These are phyloP conservation scores for Harlomillsia oculata DNA, from an alignment of 1,140 invertebrate genomes.

Conservation along the genomic window DNA sequence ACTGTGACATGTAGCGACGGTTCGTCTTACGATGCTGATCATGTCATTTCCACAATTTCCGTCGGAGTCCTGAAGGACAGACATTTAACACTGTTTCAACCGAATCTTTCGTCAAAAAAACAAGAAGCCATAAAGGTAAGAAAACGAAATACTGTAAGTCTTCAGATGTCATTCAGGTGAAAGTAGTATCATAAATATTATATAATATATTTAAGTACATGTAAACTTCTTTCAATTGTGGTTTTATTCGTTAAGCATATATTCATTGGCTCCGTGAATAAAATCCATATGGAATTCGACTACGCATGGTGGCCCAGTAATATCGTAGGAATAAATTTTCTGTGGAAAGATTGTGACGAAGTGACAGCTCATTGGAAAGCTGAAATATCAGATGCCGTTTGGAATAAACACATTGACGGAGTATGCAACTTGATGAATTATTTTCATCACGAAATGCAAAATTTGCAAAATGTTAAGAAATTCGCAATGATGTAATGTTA, in stretches of 20 bases:
- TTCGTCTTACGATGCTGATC: constrained; percentile 48
- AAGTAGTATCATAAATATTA: too few relatives aligned
- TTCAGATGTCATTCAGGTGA: too few relatives aligned
- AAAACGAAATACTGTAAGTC: too few relatives aligned
- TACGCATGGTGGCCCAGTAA: constrained; percentile 39
- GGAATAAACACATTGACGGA: background rate
- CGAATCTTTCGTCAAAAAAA: constrained; percentile 51
- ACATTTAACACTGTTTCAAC: constrained; percentile 48
- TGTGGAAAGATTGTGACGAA: constrained; percentile 26
- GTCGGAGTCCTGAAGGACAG: constrained; percentile 58
- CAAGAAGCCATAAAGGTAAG: constrained; percentile 48
- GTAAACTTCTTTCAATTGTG: background rate
- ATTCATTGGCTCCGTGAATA: constrained; percentile 60
- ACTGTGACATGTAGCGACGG: constrained; percentile 50
- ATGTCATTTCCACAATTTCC: constrained; percentile 57
- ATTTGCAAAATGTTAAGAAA: too few relatives aligned
- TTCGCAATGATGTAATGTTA: too few relatives aligned
- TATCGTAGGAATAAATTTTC: constrained; percentile 24
- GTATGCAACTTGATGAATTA: background rate
- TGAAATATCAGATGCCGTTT: background rate
- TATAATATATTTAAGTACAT: background rate
- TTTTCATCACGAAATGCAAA: too few relatives aligned
- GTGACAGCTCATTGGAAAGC: background rate
- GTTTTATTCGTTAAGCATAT: constrained; percentile 44
- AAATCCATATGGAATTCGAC: constrained; percentile 54